Conservation (phyloP, 2,113 vertebrate species). For the Spea multiplicata region DNA sequence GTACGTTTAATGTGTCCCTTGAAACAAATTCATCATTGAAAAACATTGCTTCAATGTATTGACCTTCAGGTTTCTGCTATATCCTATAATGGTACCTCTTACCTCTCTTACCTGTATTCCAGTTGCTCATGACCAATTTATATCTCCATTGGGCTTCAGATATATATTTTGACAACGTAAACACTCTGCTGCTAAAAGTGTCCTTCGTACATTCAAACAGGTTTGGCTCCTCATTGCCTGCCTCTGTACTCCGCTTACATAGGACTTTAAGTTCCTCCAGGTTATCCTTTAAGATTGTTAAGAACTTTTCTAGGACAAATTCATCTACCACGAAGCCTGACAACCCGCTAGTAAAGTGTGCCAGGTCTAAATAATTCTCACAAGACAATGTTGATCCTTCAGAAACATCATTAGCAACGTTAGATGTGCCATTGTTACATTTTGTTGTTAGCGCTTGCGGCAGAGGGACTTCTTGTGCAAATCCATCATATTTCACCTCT, state of each 20-base stretch:
- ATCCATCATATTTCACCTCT: slow-evolving; percentile 1
- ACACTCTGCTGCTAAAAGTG: slow-evolving; percentile 70
- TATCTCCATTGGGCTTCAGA: slow-evolving; percentile 94
- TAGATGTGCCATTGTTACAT: slow-evolving; percentile 39
- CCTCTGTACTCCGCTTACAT: slow-evolving; percentile 60
- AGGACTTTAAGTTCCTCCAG: slow-evolving; percentile 75
- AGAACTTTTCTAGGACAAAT: slow-evolving; percentile 75
- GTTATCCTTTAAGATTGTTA: slow-evolving; percentile 79
- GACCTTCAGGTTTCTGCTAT: too few relatives aligned
- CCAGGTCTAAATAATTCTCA: slow-evolving; percentile 67
- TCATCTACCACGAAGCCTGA: slow-evolving; percentile 83
- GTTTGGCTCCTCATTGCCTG: slow-evolving; percentile 60
- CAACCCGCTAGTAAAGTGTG: slow-evolving; percentile 70
- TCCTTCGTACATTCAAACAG: slow-evolving; percentile 69
- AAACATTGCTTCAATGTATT: too few relatives aligned
- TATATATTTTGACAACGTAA: slow-evolving; percentile 83
- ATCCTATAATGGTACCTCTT: too few relatives aligned
- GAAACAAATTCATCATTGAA: too few relatives aligned
- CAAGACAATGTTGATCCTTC: slow-evolving; percentile 7
- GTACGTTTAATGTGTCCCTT: too few relatives aligned
- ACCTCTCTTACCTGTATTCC: slow-evolving; percentile 69
- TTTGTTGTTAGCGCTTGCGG: slow-evolving; percentile 54
- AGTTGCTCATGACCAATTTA: slow-evolving; percentile 86
- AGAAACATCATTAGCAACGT: slow-evolving; percentile 29
- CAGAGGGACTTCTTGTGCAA: slow-evolving; percentile 35